Evolutionary conservation across 2,888 invertebrate genomes (phyloP).

Genomic region (Mechanitis messenoides): DNA sequence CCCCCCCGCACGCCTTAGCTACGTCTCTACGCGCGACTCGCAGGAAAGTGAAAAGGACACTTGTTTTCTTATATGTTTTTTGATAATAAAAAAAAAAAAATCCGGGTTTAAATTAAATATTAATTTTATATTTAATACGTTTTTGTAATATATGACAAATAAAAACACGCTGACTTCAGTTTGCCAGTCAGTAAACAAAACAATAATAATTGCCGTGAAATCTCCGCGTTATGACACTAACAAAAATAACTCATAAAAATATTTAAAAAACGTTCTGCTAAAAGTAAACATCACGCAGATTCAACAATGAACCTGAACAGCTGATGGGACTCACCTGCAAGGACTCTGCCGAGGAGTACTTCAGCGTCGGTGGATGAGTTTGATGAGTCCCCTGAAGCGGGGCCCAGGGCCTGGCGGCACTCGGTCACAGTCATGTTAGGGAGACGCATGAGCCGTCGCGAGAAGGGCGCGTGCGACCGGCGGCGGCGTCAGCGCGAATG

Average conservation of each 20-base stretch:
- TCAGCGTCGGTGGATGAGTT: slow-evolving; percentile 52
- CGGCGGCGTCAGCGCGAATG: slow-evolving; percentile 73
- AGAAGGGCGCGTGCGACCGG: slow-evolving; percentile 66
- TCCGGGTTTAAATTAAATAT: too few species aligned
- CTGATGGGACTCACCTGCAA: slow-evolving; percentile 65
- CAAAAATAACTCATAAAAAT: neutral
- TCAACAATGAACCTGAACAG: slow-evolving; percentile 39
- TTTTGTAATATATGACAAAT: too few species aligned
- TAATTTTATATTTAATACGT: too few species aligned
- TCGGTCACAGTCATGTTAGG: slow-evolving; percentile 67
- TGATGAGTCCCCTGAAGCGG: slow-evolving; percentile 40
- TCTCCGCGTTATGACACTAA: neutral
- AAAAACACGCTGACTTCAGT: too few species aligned
- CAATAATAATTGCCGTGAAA: neutral
- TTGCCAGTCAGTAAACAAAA: neutral
- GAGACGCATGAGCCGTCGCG: slow-evolving; percentile 63
- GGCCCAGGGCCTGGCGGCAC: slow-evolving; percentile 51
- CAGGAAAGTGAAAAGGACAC: slow-evolving; percentile 71
- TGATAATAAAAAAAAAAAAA: too few species aligned
- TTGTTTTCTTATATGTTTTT: slow-evolving; percentile 37
- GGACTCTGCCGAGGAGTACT: slow-evolving; percentile 66
- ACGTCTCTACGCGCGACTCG: slow-evolving; percentile 36
- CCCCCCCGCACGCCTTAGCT: slow-evolving; percentile 27
- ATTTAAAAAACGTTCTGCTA: neutral
- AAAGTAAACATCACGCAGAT: neutral